phyloP scores from a whole-genome alignment of 2,797 vertebrate species.

The Alcedo quadribrachys region DNA sequence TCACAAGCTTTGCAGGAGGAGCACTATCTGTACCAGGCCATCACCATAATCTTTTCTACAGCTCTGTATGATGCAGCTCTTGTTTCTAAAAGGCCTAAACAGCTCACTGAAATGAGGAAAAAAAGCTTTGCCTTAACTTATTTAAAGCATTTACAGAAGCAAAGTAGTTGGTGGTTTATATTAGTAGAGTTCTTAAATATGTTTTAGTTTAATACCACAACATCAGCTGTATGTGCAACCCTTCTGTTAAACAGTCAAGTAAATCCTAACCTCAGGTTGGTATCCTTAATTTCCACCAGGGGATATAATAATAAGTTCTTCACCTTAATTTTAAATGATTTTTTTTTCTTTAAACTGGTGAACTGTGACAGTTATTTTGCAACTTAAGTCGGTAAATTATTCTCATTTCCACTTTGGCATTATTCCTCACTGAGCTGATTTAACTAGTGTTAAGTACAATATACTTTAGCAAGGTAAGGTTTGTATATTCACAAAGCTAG shows the following conservation, averaged over 20 bases:
- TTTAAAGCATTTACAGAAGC: neutral
- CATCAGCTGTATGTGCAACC: neutral
- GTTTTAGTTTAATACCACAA: neutral
- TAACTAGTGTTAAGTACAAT: slow-evolving; percentile 27
- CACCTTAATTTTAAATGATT: fast-evolving
- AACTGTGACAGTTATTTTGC: slow-evolving; percentile 21
- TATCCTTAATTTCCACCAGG: slow-evolving; percentile 8
- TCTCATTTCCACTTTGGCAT: slow-evolving; percentile 35
- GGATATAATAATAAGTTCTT: neutral
- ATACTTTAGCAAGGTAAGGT: slow-evolving; percentile 19
- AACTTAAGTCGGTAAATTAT: slow-evolving; percentile 46
- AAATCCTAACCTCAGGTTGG: neutral
- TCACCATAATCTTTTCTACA: neutral
- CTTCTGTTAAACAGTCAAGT: neutral
- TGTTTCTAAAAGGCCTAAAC: neutral
- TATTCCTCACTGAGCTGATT: neutral
- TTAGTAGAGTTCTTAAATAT: neutral
- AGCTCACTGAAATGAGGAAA: neutral
- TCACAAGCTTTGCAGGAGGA: neutral
- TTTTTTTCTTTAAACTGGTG: neutral
- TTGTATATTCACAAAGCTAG: slow-evolving; percentile 14
- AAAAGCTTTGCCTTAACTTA: slow-evolving; percentile 22
- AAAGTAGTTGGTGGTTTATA: neutral
- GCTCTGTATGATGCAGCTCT: neutral
- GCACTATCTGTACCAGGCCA: neutral